phyloP scores from a whole-genome alignment of 2,113 vertebrate genomes.

The Plectropomus leopardus region DNA sequence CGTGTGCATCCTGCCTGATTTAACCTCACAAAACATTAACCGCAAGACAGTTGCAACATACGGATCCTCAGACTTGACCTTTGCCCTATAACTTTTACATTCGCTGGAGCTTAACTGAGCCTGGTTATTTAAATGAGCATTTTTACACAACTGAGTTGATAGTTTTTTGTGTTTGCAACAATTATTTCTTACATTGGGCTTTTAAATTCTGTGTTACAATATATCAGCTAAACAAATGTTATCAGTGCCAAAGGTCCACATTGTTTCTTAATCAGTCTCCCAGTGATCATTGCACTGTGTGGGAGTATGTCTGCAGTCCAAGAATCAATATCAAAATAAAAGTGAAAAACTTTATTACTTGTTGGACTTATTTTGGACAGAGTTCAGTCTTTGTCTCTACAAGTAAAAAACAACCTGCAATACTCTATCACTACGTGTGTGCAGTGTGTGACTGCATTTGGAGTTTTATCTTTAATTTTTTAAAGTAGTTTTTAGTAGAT shows the following conservation, averaged over 20 bases:
- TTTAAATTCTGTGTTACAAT: background rate
- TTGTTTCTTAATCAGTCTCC: constrained; percentile 4
- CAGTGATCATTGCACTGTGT: background rate
- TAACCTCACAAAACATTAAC: too few relatives aligned
- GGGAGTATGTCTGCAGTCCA: too few relatives aligned
- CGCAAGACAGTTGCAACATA: background rate
- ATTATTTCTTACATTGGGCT: background rate
- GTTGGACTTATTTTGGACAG: constrained; percentile 18
- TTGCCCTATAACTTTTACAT: background rate
- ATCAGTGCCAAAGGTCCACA: constrained; percentile 28
- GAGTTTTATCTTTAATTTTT: background rate
- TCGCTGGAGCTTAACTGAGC: background rate
- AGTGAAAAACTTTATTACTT: background rate
- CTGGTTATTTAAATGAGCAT: background rate
- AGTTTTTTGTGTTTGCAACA: background rate
- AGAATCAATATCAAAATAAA: background rate
- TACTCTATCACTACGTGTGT: background rate
- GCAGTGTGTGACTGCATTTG: background rate
- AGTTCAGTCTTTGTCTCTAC: constrained; percentile 16
- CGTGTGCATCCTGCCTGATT: too few relatives aligned
- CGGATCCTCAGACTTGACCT: background rate
- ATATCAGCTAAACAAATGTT: too few relatives aligned
- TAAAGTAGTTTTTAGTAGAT: background rate
- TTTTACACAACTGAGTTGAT: background rate
- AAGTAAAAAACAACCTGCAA: background rate